phyloP scores from a whole-genome alignment of 2,113 vertebrate genomes.

The Cyprinus carpio region DNA sequence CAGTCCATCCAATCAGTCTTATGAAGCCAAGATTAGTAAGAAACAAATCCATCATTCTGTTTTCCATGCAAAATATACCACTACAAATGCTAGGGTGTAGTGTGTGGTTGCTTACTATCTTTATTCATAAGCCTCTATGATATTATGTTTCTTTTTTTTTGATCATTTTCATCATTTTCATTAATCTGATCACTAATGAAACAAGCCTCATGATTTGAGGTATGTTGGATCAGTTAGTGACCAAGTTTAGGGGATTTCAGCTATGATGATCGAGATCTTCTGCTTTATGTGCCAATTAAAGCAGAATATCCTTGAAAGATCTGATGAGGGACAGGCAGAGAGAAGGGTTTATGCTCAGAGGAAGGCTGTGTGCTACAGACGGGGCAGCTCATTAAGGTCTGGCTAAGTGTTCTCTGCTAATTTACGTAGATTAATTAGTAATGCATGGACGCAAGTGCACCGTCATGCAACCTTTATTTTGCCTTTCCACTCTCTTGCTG shows the following conservation, averaged over 20 bases:
- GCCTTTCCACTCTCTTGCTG: neutral
- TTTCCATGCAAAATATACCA: too few species aligned
- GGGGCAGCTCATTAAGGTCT: constrained; percentile 13
- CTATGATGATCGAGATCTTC: neutral
- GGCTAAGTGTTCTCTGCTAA: neutral
- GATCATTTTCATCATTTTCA: too few species aligned
- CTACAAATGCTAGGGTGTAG: too few species aligned
- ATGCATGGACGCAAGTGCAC: neutral
- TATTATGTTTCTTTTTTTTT: too few species aligned
- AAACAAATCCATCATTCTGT: too few species aligned
- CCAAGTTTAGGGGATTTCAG: neutral
- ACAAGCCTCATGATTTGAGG: neutral
- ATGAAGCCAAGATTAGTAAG: too few species aligned
- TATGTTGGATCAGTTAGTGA: neutral
- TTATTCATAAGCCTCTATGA: too few species aligned
- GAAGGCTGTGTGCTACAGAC: neutral
- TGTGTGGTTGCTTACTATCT: too few species aligned
- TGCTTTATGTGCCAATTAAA: constrained; percentile 9
- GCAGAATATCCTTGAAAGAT: neutral
- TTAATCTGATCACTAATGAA: neutral
- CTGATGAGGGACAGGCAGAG: neutral
- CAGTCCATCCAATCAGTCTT: too few species aligned
- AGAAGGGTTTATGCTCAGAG: neutral
- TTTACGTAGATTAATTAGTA: constrained; percentile 30
- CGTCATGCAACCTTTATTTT: neutral